A percentile compares a stretch with the other conserved stretches of the same genome.
phyloP scores from a whole-genome alignment of 2,888 invertebrate genomes.

The Pollenia angustigena region DNA sequence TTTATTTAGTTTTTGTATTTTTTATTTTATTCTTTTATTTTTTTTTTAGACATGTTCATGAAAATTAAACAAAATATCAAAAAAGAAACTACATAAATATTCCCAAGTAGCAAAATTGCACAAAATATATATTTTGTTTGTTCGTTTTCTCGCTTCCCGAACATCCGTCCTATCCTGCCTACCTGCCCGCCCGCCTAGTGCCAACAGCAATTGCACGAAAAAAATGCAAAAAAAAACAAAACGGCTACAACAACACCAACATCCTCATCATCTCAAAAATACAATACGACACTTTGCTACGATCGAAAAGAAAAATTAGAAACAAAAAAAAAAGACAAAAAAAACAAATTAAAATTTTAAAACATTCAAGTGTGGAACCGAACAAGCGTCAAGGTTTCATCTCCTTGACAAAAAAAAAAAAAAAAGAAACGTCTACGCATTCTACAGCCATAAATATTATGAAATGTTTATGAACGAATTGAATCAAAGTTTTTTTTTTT shows the following conservation, averaged over 20 bases:
- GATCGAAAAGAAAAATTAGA: slow-evolving; percentile 33
- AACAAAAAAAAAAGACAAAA: slow-evolving; percentile 38
- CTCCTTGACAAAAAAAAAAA: slow-evolving; percentile 45
- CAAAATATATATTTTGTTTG: slow-evolving; percentile 73
- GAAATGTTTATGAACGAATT: slow-evolving; percentile 57
- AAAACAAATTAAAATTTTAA: slow-evolving; percentile 22
- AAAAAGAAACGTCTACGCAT: slow-evolving; percentile 15
- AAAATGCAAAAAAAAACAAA: slow-evolving; percentile 3
- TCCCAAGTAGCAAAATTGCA: slow-evolving; percentile 66
- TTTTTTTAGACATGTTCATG: slow-evolving; percentile 70
- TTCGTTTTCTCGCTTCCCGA: slow-evolving; percentile 49
- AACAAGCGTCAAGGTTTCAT: slow-evolving; percentile 49
- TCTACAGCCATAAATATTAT: slow-evolving; percentile 3
- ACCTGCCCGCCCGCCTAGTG: slow-evolving; percentile 40
- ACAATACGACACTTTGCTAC: slow-evolving; percentile 32
- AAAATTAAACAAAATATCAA: slow-evolving; percentile 68
- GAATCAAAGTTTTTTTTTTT: slow-evolving; percentile 32
- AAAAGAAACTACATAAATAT: slow-evolving; percentile 18
- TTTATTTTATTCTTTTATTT: slow-evolving; percentile 46
- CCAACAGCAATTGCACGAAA: slow-evolving; percentile 43
- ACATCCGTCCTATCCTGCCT: slow-evolving; percentile 59
- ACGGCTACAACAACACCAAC: slow-evolving; percentile 36
- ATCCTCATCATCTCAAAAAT: neutral
- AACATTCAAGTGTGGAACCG: slow-evolving; percentile 42
- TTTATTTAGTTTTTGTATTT: slow-evolving; percentile 61